These are phyloP conservation scores for Leptopilina boulardi DNA, from an alignment of 1,140 invertebrate species.

Conservation along the genomic window DNA sequence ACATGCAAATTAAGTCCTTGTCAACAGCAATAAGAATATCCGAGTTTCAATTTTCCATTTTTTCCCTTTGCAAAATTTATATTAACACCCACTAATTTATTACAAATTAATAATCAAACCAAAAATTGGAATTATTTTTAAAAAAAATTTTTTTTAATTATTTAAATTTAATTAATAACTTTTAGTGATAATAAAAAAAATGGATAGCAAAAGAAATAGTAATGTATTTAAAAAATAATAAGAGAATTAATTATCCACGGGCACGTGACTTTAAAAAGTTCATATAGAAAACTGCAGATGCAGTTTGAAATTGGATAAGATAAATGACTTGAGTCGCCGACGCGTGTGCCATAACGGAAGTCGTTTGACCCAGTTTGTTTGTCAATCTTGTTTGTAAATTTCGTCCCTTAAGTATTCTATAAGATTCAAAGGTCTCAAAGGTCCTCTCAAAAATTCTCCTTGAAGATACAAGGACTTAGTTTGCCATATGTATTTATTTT, in stretches of 20 bases:
- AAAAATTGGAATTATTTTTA: too few relatives aligned
- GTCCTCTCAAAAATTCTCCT: slow-evolving; percentile 55
- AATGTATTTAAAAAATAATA: background rate
- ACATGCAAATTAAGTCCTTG: slow-evolving; percentile 39
- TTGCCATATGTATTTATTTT: slow-evolving; percentile 69
- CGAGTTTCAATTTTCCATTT: too few relatives aligned
- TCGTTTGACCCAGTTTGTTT: slow-evolving; percentile 54
- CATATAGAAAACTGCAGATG: slow-evolving; percentile 1
- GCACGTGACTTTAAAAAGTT: slow-evolving; percentile 4
- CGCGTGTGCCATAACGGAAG: slow-evolving; percentile 61
- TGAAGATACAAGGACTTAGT: slow-evolving; percentile 57
- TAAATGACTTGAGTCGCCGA: slow-evolving; percentile 31
- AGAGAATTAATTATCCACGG: background rate
- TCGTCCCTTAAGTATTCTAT: slow-evolving; percentile 64
- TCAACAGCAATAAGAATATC: slow-evolving; percentile 6
- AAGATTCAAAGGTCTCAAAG: slow-evolving; percentile 50
- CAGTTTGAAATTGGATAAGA: slow-evolving; percentile 7
- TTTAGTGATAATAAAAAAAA: too few relatives aligned
- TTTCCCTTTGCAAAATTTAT: too few relatives aligned
- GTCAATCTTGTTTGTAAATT: slow-evolving; percentile 61
- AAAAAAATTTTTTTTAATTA: too few relatives aligned
- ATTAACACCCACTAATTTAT: too few relatives aligned
- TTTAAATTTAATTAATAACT: too few relatives aligned
- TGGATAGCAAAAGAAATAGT: background rate
- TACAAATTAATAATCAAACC: too few relatives aligned